Evolutionary conservation across 2,113 vertebrate genomes (phyloP), one percentile per base, ranked within the genome.

Genomic region (Clarias batrachus): DNA sequence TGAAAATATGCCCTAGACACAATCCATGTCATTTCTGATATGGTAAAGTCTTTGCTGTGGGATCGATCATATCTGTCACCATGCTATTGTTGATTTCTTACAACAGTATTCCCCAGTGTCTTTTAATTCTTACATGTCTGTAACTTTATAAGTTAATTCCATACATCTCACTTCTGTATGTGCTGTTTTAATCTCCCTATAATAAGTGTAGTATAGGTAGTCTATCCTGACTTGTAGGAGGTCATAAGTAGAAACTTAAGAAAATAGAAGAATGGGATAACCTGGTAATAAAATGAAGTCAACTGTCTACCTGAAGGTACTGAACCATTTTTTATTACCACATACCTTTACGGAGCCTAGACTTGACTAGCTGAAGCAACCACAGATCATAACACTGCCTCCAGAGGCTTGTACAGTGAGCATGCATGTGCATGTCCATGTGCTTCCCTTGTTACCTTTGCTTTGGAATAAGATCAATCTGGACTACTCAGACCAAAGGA

Each of bases 181-280:
- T 88, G 59, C 65, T 87, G 78, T 74, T 86, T 81, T 88, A 84
- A 86, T 89, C 81, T 89, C n/a, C 48, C 59, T 25, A 77, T 85
- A 71, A 81, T 88, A 74, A 82, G 81, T 91, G 88, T 93, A 94
- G 95, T 94, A 95, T 91, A 93, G 95, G 96, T 95, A 95, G 92
- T 93, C 92, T 96, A 96, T 96, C 95, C 96, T 95, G 91, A 94
- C 93, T 95, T 94, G 95, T 94, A 96, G 95, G 96, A 93, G 13
- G 93, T 91, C 94, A 87, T 83, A 87, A 95, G 94, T 93, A 93
- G 89, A 93, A 41, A 41, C 41, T 41, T 41, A 41, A 41, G 41
- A 41, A 41, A 41, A 41, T 41, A 41, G 6, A 41, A 41, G 41
- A 41, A 48, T 48, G 48, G 48, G 48, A 48, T 48, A 48, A 8